Evolutionary conservation across 2,113 vertebrate genomes (phyloP).

Genomic region (Hemichromis elongatus): DNA sequence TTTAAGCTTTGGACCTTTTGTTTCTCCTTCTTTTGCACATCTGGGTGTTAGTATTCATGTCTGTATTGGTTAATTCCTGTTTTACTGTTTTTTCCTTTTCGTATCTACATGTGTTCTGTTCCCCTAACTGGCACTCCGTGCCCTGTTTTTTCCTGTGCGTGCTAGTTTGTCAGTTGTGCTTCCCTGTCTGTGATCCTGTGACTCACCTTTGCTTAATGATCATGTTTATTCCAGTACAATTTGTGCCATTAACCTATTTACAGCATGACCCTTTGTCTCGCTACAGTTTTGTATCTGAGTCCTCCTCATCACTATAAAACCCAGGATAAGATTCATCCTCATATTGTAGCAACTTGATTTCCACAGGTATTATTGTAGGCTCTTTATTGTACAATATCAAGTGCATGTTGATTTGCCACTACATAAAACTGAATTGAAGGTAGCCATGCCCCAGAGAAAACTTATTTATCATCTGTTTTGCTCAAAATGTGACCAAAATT

Average conservation of each 20-base stretch:
- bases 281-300: background rate
- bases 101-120: background rate
- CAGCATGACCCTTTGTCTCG: background rate
- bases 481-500: background rate
- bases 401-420: background rate
- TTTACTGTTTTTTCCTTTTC: background rate
- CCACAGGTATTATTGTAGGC: background rate
- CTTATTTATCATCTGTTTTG: background rate
- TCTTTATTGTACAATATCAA: background rate
- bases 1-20: background rate
- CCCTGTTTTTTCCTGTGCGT: background rate
- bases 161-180: background rate
- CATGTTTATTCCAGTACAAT: background rate
- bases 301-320: background rate
- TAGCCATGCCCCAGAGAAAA: background rate
- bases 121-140: background rate
- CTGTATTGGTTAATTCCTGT: background rate
- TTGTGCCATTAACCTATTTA: background rate
- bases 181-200: background rate
- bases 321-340: background rate
- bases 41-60: background rate
- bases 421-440: background rate
- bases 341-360: background rate
- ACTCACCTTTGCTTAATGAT: background rate
- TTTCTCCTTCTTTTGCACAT: background rate